A percentile compares a stretch with the other conserved stretches of the same genome.
phyloP scores from a whole-genome alignment of 1,140 invertebrate species.

The Philaenus spumarius region DNA sequence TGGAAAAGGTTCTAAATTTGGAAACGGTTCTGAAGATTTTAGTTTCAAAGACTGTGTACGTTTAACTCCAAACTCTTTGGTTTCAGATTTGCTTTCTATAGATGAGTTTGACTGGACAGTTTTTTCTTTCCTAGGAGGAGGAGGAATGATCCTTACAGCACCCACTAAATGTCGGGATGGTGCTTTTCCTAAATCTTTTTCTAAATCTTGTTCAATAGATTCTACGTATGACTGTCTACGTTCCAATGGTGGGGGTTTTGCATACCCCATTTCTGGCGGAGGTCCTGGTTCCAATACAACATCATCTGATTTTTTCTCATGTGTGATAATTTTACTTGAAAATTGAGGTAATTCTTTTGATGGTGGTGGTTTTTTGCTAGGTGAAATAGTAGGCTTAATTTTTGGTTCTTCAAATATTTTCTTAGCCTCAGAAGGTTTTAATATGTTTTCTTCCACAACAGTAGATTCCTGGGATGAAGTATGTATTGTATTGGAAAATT shows the following conservation, averaged over 20 bases:
- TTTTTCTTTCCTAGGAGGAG: slow-evolving; percentile 35
- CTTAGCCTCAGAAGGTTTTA: slow-evolving; percentile 30
- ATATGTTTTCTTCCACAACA: slow-evolving; percentile 34
- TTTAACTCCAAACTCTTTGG: not conserved
- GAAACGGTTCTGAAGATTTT: slow-evolving; percentile 40
- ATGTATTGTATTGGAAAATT: not conserved
- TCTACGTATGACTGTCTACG: slow-evolving; percentile 49
- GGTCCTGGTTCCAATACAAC: slow-evolving; percentile 49
- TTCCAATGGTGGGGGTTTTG: slow-evolving; percentile 38
- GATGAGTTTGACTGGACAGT: slow-evolving; percentile 23
- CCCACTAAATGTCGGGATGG: slow-evolving; percentile 47
- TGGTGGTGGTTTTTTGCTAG: slow-evolving; percentile 16
- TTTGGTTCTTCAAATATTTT: slow-evolving; percentile 22
- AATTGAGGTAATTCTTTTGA: slow-evolving; percentile 32
- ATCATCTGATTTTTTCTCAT: slow-evolving; percentile 41
- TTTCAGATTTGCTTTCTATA: not conserved
- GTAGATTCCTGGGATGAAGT: not conserved
- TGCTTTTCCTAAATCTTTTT: slow-evolving; percentile 47
- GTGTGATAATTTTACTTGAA: slow-evolving; percentile 36
- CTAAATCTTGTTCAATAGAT: slow-evolving; percentile 48
- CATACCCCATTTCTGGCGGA: slow-evolving; percentile 56
- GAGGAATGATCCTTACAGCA: slow-evolving; percentile 44
- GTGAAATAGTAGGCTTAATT: slow-evolving; percentile 22
- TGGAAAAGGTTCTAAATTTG: slow-evolving; percentile 46
- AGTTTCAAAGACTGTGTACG: not conserved